Percentiles rank a stretch among this genome's conserved stretches.
phyloP scores from a whole-genome alignment of 2,888 invertebrate species.

The Xestia sexstrigata region DNA sequence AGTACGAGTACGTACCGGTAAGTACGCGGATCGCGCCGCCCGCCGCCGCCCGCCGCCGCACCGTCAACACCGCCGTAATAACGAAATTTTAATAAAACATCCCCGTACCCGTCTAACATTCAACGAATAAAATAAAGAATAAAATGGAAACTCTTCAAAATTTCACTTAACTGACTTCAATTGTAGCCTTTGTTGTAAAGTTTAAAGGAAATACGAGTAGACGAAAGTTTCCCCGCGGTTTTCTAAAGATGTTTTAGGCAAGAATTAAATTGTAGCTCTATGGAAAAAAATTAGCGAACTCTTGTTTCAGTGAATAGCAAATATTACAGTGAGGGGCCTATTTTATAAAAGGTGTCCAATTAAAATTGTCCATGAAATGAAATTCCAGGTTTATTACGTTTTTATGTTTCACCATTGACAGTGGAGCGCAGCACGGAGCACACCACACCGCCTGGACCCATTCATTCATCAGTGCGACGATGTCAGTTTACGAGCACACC shows the following conservation, averaged over 20 bases:
- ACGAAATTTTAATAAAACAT: conserved; percentile 87
- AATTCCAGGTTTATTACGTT: conserved; percentile 60
- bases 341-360: conserved; percentile 77
- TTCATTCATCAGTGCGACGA: conserved; percentile 76
- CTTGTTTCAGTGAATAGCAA: conserved; percentile 66
- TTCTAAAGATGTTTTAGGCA: conserved; percentile 65
- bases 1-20: conserved; percentile 16
- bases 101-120: conserved; percentile 71
- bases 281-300: conserved; percentile 69
- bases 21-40: conserved; percentile 57
- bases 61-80: conserved; percentile 81
- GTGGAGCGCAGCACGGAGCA: conserved; percentile 65
- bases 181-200: conserved; percentile 77
- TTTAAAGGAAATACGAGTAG: conserved; percentile 69
- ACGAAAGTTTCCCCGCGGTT: conserved; percentile 67
- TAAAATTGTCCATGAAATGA: conserved; percentile 77
- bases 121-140: conserved; percentile 76
- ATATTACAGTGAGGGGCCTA: conserved; percentile 63
- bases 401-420: conserved; percentile 75
- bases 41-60: conserved; percentile 59
- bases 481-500: conserved; percentile 83
- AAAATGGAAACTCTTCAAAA: conserved; percentile 75
- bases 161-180: conserved; percentile 76
- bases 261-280: conserved; percentile 62
- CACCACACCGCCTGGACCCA: conserved; percentile 67